phyloP scores from a whole-genome alignment of 2,113 vertebrate genomes.

The Laticauda colubrina region DNA sequence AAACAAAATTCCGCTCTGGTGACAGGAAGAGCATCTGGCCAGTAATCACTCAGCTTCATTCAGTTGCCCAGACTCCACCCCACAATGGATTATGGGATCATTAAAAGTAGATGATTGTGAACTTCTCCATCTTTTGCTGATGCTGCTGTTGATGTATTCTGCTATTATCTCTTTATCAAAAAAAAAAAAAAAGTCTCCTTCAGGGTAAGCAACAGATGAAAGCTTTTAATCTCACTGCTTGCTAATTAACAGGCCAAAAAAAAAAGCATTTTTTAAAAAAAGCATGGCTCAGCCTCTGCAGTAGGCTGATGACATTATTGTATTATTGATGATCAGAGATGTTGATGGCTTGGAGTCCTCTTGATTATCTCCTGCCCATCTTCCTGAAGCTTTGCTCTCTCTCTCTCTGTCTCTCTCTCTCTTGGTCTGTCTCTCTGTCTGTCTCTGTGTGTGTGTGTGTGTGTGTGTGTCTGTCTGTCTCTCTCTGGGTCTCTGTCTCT shows the following conservation, averaged over 20 bases:
- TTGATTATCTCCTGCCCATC: constrained; percentile 47
- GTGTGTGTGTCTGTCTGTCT: too few species aligned
- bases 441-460: rapidly evolving
- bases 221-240: constrained; percentile 60
- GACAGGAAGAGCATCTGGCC: too few species aligned
- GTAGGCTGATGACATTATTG: constrained; percentile 48
- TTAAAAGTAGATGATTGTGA: neutral
- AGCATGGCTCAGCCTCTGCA: constrained; percentile 39
- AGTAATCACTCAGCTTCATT: too few species aligned
- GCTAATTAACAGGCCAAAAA: constrained; percentile 55
- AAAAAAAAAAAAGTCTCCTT: constrained; percentile 2
- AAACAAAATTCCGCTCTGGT: too few species aligned
- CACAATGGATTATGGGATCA: too few species aligned
- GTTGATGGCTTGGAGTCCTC: constrained; percentile 42
- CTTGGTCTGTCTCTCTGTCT: too few species aligned
- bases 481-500: too few species aligned
- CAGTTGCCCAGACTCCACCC: too few species aligned
- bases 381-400: constrained; percentile 14
- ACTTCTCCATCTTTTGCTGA: neutral
- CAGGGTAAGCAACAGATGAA: constrained; percentile 50
- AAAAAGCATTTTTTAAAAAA: neutral
- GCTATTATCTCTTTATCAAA: neutral
- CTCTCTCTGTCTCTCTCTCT: too few species aligned
- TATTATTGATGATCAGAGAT: constrained; percentile 62
- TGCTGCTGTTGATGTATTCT: neutral